A percentile compares a stretch with the other conserved stretches of the same genome.
Conservation (phyloP, 2,113 vertebrate species). For the Mesembrinibis cayennensis region DNA sequence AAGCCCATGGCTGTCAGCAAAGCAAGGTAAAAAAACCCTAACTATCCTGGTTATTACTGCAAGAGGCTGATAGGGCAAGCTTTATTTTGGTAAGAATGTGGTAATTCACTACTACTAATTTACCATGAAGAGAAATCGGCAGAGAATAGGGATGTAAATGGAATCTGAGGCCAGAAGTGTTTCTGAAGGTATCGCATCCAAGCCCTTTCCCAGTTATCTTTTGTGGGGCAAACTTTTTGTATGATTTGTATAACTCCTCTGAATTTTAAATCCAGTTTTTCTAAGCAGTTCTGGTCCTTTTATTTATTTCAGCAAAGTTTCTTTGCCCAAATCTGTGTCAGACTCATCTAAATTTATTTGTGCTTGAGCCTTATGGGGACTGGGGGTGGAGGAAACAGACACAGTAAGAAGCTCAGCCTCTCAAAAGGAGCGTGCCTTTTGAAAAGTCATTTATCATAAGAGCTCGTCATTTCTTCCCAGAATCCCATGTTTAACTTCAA, state of each 20-base stretch:
- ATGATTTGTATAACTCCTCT: neutral
- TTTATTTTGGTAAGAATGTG: neutral
- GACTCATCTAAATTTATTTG: neutral
- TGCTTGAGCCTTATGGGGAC: neutral
- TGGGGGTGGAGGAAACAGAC: neutral
- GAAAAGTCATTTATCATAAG: neutral
- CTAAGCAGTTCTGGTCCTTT: neutral
- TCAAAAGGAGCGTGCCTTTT: neutral
- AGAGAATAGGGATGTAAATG: neutral
- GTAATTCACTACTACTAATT: neutral
- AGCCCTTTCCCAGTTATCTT: neutral
- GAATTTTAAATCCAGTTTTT: neutral
- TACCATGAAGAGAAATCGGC: accelerated
- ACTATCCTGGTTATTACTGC: neutral
- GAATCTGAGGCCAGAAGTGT: neutral
- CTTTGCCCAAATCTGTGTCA: neutral
- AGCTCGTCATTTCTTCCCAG: neutral
- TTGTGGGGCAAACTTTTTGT: neutral
- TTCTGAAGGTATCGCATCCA: neutral
- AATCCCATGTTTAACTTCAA: neutral
- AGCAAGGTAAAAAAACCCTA: neutral
- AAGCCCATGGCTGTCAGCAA: neutral
- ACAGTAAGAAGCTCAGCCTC: neutral
- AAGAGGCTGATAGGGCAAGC: neutral
- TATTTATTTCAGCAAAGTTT: neutral